phyloP scores from a whole-genome alignment of 53 echinoderm and acorn worm species.

The Henricia sp. region DNA sequence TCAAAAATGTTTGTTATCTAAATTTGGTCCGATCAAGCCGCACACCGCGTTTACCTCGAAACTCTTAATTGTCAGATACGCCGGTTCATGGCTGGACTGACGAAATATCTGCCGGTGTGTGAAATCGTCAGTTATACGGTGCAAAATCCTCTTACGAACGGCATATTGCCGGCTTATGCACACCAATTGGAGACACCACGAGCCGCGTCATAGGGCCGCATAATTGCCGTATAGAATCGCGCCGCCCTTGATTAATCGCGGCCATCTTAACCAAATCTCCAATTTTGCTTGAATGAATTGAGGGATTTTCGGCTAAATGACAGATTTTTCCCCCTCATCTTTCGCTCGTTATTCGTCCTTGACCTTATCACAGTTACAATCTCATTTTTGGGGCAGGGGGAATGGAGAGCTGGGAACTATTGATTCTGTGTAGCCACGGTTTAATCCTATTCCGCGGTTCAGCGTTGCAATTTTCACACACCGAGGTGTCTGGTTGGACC shows the following conservation, averaged over 20 bases:
- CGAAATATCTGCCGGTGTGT: no score
- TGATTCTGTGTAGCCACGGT: conserved; percentile 46
- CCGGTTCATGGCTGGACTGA: no score
- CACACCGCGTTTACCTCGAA: no score
- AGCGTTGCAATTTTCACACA: conserved; percentile 50
- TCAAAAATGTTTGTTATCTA: no score
- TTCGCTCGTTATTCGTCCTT: conserved; percentile 19
- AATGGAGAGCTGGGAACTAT: conserved; percentile 16
- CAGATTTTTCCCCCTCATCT: conserved; percentile 29
- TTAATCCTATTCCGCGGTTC: conserved; percentile 44
- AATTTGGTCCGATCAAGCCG: no score
- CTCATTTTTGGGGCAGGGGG: background rate
- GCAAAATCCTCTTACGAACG: conserved; percentile 43
- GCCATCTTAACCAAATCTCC: conserved; percentile 56
- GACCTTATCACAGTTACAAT: conserved; percentile 30
- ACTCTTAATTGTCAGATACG: no score
- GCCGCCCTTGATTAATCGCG: conserved; percentile 48
- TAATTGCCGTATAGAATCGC: conserved; percentile 37
- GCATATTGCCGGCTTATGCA: conserved; percentile 25
- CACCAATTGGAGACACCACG: conserved; percentile 46
- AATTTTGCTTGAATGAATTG: conserved; percentile 49
- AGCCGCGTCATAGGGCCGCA: conserved; percentile 13
- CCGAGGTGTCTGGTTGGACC: background rate
- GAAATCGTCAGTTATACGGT: no score
- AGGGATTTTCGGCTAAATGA: conserved; percentile 25